Evolutionary conservation across 2,113 vertebrate genomes (phyloP).

Genomic region (Epinephelus moara): DNA sequence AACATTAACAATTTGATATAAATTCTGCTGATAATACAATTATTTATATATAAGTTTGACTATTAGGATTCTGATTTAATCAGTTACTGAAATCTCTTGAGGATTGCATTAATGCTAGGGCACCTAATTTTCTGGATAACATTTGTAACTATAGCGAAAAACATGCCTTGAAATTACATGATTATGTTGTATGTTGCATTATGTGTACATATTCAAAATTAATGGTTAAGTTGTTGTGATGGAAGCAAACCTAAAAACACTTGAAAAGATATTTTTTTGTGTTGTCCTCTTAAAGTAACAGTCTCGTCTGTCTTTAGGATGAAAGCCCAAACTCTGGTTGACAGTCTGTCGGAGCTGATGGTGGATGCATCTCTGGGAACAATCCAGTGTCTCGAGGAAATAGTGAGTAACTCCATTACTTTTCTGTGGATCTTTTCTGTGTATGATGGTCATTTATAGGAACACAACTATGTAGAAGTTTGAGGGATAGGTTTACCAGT

Average conservation of each 20-base stretch:
- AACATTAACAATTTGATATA: neutral
- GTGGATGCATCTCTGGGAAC: conserved; percentile 90
- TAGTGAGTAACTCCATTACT: conserved; percentile 87
- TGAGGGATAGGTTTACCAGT: neutral
- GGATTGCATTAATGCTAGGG: neutral
- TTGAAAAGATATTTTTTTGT: neutral
- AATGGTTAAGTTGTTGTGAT: neutral
- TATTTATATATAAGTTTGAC: neutral
- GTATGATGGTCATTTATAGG: neutral
- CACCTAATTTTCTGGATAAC: neutral
- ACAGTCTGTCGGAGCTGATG: conserved; percentile 91
- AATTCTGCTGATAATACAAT: neutral
- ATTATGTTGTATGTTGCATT: neutral
- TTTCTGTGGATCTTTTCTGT: neutral
- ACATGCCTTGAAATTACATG: neutral
- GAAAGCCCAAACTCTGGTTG: conserved; percentile 90
- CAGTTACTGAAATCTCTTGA: too few relatives aligned
- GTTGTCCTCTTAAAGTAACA: neutral
- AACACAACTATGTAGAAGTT: neutral
- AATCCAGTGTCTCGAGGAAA: conserved; percentile 95
- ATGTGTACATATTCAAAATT: neutral
- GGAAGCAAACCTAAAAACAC: neutral
- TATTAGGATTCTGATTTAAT: too few relatives aligned
- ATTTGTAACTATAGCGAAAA: neutral
- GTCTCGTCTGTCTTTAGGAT: conserved; percentile 79